Evolutionary conservation across 30 jellyfish, hydroid and myxozoan genomes (phyloP), one percentile per base, ranked within the genome.

Genomic region (Turritopsis rubra): DNA sequence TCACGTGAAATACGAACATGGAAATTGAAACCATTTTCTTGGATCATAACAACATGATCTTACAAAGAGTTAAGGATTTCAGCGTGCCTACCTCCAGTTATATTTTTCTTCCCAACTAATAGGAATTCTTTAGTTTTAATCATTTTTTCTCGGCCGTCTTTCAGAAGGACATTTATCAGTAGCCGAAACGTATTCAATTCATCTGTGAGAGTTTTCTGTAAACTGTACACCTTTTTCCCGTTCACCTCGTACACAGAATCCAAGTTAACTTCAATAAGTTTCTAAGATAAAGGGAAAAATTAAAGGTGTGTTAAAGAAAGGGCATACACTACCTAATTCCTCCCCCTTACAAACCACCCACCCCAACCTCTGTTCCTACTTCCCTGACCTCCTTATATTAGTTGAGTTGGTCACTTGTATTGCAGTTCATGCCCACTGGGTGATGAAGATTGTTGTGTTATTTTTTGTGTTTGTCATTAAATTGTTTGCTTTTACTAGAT

Each of bases 41-140:
- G n/a, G n/a, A n/a, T n/a, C n/a, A n/a, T n/a, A n/a, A n/a, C n/a
- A n/a, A n/a, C n/a, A n/a, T n/a, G 28, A 27, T 68, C 77, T n/a
- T 68, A 68, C 9, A 68, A 66, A 68, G 19, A 27, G 17, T 68
- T 68, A 7, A 68, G 19, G 8, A 68, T 9, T n/a, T 68, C n/a
- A n/a, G n/a, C n/a, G n/a, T n/a, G n/a, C n/a, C n/a, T 68, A 68
- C 77, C 77, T 27, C 77, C 77, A 68, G 77, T 16, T 7, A 68
- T 68, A 68, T 68, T 74, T 74, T 74, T 30, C 41, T 30, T 74
- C 16, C 82, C 82, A 29, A 74, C 82, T n/a, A 74, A 74, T 24
- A 74, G 41, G 24, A 74, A 74, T 52, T 74, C 82, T 24, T 30
- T 74, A 16, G 82, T 74, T 30, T 74, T 26, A 16, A 74, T n/a